Percentiles rank a stretch among this genome's conserved stretches.
These are phyloP conservation scores for Brachyrhaphis roseni DNA, from an alignment of 2,797 vertebrate species.

Conservation along the genomic window DNA sequence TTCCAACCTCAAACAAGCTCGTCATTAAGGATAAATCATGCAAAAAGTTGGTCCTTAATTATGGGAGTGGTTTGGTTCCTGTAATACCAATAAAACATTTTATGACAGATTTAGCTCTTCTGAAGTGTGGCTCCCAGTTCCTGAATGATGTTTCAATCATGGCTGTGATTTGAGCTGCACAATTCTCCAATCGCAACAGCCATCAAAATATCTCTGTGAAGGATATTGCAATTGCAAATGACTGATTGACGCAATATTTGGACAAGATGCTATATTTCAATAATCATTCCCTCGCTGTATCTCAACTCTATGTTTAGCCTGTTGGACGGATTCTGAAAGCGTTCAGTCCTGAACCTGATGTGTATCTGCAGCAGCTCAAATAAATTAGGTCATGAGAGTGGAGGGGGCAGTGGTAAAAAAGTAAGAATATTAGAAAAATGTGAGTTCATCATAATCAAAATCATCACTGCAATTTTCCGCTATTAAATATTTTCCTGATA, in stretches of 20 bases:
- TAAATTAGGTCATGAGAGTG: neutral
- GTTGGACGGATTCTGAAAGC: neutral
- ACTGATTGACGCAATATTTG: neutral
- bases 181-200: neutral
- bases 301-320: neutral
- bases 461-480: neutral
- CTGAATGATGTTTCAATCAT: constrained; percentile 34
- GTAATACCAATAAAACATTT: neutral
- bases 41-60: neutral
- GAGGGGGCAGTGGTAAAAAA: neutral
- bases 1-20: neutral
- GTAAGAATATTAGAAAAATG: neutral
- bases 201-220: neutral
- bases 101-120: constrained; percentile 27
- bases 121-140: constrained; percentile 42
- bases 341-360: neutral
- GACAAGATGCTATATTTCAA: neutral
- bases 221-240: neutral
- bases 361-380: neutral
- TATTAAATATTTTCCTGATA: neutral
- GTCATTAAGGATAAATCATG: neutral
- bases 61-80: neutral
- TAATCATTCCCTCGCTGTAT: neutral
- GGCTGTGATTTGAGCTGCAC: neutral
- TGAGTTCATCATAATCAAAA: neutral